Conservation (phyloP, 2,797 vertebrate species). For the Pseudomugil gertrudae region DNA sequence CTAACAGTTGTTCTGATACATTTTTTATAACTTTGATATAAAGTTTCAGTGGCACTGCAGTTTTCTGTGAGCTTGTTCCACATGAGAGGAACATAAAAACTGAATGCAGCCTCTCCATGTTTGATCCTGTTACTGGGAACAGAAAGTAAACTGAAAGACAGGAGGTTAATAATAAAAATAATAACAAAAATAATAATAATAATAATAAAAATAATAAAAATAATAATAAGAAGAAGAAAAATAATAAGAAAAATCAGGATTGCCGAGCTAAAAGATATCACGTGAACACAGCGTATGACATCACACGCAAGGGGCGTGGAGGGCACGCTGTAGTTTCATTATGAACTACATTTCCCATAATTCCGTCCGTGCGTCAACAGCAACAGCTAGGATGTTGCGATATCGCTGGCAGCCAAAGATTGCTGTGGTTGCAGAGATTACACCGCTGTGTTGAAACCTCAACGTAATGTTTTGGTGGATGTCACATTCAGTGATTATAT, state of each 20-base stretch:
- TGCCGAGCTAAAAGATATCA: not conserved
- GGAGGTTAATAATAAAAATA: too few species aligned
- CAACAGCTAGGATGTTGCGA: constrained; percentile 79
- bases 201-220: too few species aligned
- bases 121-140: too few species aligned
- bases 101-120: too few species aligned
- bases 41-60: too few species aligned
- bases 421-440: constrained; percentile 74
- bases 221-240: too few species aligned
- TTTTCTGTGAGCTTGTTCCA: too few species aligned
- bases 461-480: constrained; percentile 42
- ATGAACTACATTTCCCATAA: constrained; percentile 70
- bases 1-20: too few species aligned
- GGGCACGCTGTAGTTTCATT: constrained; percentile 27
- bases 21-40: too few species aligned
- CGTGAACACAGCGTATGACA: constrained; percentile 37
- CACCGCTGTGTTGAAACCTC: constrained; percentile 51
- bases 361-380: constrained; percentile 60
- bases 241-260: not conserved
- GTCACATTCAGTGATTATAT: constrained; percentile 30
- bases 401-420: constrained; percentile 72
- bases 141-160: too few species aligned
- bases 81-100: too few species aligned
- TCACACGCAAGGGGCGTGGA: constrained; percentile 1
- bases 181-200: too few species aligned